A percentile compares a stretch with the other conserved stretches of the same genome.
phyloP scores from a whole-genome alignment of 2,113 vertebrate species.

The Propithecus coquereli region DNA sequence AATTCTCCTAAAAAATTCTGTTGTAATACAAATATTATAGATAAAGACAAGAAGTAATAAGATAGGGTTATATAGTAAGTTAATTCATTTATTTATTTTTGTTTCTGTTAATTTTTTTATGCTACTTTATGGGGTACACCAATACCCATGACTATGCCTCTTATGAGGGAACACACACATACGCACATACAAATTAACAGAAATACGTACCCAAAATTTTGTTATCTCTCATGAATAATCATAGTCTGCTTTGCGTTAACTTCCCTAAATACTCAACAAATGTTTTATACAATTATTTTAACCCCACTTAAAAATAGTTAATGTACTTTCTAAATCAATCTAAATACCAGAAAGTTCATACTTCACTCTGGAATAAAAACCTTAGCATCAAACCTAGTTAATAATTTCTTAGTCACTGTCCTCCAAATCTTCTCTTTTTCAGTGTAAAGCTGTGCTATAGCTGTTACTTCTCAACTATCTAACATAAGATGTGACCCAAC shows the following conservation, averaged over 20 bases:
- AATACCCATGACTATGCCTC: constrained; percentile 85
- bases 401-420: background rate
- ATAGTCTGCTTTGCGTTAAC: background rate
- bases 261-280: background rate
- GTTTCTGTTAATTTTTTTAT: background rate
- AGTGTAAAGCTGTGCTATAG: background rate
- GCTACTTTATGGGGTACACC: background rate
- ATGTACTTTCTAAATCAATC: background rate
- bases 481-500: background rate
- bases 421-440: background rate
- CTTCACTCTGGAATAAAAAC: background rate
- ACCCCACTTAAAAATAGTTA: background rate
- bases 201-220: background rate
- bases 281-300: constrained; percentile 35
- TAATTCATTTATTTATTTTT: background rate
- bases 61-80: background rate
- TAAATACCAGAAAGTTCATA: background rate
- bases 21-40: background rate
- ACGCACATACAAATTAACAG: background rate
- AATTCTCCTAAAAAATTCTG: background rate
- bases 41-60: background rate
- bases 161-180: constrained; percentile 42
- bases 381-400: background rate
- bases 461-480: background rate
- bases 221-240: background rate